A percentile compares a stretch with the other conserved stretches of the same genome.
These are phyloP conservation scores for Micrasema minimum DNA, from an alignment of 1,140 invertebrate genomes.

Conservation along the genomic window DNA sequence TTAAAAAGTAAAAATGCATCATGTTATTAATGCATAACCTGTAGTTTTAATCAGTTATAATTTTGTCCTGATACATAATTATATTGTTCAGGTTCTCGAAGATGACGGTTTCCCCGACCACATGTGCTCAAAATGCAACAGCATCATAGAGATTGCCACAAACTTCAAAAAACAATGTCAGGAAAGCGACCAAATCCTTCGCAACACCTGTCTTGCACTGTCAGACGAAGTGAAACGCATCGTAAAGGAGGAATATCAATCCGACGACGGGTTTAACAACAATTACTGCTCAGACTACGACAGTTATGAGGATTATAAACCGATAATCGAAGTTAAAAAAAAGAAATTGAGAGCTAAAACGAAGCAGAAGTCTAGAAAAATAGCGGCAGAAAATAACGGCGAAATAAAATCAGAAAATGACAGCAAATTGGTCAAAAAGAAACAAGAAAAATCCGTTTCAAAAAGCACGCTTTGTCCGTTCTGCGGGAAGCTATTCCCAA, in stretches of 20 bases:
- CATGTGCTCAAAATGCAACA: conserved; percentile 33
- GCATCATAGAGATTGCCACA: conserved; percentile 26
- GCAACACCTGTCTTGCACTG: background rate
- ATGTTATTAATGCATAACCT: too few species aligned
- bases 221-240: background rate
- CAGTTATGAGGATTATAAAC: conserved; percentile 28
- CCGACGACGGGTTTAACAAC: conserved; percentile 29
- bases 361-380: conserved; percentile 23
- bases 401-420: conserved; percentile 25
- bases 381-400: background rate
- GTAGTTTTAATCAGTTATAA: too few species aligned
- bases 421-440: too few species aligned
- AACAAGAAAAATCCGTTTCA: conserved; percentile 2
- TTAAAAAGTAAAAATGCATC: too few species aligned
- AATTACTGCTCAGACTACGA: conserved; percentile 20
- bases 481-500: conserved; percentile 29
- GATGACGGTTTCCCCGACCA: conserved; percentile 41
- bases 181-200: conserved; percentile 34
- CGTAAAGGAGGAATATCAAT: conserved; percentile 33
- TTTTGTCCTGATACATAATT: too few species aligned
- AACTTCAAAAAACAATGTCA: conserved; percentile 32
- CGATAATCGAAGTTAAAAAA: conserved; percentile 12
- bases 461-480: conserved; percentile 29
- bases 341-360: conserved; percentile 18
- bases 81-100: conserved; percentile 34